phyloP scores from a whole-genome alignment of 30 jellyfish, hydroid and myxozoan genomes.

The Aurelia coerulea region DNA sequence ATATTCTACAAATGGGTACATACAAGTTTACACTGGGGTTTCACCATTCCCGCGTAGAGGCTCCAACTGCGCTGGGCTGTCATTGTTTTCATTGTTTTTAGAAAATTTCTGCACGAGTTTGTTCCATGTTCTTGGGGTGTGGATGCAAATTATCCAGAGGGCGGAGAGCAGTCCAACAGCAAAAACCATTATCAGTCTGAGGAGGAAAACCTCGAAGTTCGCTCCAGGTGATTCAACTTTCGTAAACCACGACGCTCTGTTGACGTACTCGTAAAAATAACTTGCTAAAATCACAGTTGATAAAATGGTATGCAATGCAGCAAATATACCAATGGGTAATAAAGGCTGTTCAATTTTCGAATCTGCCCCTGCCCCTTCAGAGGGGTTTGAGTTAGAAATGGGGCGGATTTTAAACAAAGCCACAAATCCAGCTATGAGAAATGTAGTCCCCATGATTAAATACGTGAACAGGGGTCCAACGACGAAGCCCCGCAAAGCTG shows the following conservation, averaged over 20 bases:
- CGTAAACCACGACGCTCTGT: slow-evolving; percentile 87
- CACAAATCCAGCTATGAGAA: slow-evolving; percentile 87
- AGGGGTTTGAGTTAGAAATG: slow-evolving; percentile 41
- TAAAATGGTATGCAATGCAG: slow-evolving; percentile 83
- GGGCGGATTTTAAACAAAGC: slow-evolving; percentile 82
- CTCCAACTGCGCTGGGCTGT: slow-evolving; percentile 65
- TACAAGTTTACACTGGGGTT: slow-evolving; percentile 49
- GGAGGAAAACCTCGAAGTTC: slow-evolving; percentile 87
- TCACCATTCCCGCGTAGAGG: slow-evolving; percentile 71
- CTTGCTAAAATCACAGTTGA: slow-evolving; percentile 90
- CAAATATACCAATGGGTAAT: slow-evolving; percentile 79
- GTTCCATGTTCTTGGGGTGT: slow-evolving; percentile 74
- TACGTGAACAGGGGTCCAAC: slow-evolving; percentile 96
- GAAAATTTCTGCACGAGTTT: slow-evolving; percentile 19
- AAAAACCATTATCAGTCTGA: slow-evolving; percentile 81
- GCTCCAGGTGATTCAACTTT: slow-evolving; percentile 93
- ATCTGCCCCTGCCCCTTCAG: slow-evolving; percentile 45
- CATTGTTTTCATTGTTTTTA: slow-evolving; percentile 25
- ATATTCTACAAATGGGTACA: background rate
- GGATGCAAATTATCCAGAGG: slow-evolving; percentile 83
- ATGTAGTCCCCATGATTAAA: slow-evolving; percentile 89
- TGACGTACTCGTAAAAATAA: slow-evolving; percentile 94
- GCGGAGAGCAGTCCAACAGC: slow-evolving; percentile 86
- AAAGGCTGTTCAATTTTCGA: slow-evolving; percentile 70
- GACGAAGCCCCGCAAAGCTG: slow-evolving; percentile 90